Evolutionary conservation across 1,140 invertebrate species (phyloP).

Genomic region (Nasonia giraulti): DNA sequence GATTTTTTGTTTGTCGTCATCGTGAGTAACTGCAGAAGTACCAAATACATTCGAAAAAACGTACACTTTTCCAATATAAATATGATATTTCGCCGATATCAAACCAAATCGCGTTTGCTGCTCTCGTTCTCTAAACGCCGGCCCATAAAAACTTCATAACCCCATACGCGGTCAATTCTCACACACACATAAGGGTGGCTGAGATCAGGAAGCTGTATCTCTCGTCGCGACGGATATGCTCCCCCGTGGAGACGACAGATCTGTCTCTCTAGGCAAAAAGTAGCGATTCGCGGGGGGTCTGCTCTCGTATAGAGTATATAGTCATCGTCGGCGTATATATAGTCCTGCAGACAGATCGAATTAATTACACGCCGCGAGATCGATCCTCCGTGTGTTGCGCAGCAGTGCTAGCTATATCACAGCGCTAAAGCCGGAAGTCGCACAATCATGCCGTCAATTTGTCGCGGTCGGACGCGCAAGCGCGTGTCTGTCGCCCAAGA

Average conservation of each 20-base stretch:
- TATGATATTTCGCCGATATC: too few species aligned
- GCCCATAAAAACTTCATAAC: not conserved
- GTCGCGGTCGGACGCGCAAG: slow-evolving; percentile 38
- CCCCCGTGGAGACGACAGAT: not conserved
- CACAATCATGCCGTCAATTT: slow-evolving; percentile 50
- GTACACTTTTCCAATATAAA: too few species aligned
- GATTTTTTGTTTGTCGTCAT: too few species aligned
- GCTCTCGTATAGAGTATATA: not conserved
- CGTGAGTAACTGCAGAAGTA: too few species aligned
- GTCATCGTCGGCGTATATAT: not conserved
- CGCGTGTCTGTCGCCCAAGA: slow-evolving; percentile 1
- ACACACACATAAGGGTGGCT: too few species aligned
- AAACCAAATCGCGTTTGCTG: too few species aligned
- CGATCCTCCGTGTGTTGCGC: not conserved
- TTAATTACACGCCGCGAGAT: slow-evolving; percentile 41
- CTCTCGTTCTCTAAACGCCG: not conserved
- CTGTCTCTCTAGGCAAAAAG: not conserved
- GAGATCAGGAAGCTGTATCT: slow-evolving; percentile 4
- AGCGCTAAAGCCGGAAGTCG: slow-evolving; percentile 25
- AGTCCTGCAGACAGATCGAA: not conserved
- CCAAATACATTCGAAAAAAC: too few species aligned
- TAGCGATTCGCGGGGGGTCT: not conserved
- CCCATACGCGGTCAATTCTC: too few species aligned
- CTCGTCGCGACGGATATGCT: not conserved
- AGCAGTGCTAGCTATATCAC: not conserved